Evolutionary conservation across 2,113 vertebrate species (phyloP).

Genomic region (Tragelaphus imberbis): DNA sequence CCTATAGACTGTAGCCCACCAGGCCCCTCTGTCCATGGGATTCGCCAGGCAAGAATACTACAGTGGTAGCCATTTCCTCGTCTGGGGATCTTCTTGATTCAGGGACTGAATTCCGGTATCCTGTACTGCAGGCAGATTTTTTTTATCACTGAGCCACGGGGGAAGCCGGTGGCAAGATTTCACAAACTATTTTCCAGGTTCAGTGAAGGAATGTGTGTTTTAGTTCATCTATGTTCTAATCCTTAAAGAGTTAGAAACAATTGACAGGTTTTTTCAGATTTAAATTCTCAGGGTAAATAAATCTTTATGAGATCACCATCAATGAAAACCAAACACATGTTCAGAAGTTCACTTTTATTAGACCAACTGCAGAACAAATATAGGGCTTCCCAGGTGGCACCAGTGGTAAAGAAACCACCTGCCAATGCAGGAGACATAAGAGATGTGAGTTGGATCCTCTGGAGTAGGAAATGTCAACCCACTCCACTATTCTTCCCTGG

Average conservation of each 20-base stretch:
- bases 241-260: not conserved
- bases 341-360: slow-evolving; percentile 17
- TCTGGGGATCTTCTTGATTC: not conserved
- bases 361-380: not conserved
- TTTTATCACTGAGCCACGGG: not conserved
- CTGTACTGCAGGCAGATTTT: not conserved
- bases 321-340: not conserved
- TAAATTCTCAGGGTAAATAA: not conserved
- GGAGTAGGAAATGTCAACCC: not conserved
- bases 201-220: not conserved
- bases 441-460: not conserved
- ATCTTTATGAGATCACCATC: not conserved
- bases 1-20: not conserved
- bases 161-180: not conserved
- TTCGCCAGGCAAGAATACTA: not conserved
- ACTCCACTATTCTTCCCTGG: not conserved
- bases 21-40: not conserved
- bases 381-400: not conserved
- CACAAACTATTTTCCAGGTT: not conserved
- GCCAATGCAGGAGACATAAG: not conserved
- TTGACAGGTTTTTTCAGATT: not conserved
- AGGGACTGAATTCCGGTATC: not conserved
- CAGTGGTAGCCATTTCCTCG: not conserved
- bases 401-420: not conserved
- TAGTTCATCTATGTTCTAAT: not conserved